phyloP scores from a whole-genome alignment of 2,797 vertebrate species.

The Onychomys leucogaster region DNA sequence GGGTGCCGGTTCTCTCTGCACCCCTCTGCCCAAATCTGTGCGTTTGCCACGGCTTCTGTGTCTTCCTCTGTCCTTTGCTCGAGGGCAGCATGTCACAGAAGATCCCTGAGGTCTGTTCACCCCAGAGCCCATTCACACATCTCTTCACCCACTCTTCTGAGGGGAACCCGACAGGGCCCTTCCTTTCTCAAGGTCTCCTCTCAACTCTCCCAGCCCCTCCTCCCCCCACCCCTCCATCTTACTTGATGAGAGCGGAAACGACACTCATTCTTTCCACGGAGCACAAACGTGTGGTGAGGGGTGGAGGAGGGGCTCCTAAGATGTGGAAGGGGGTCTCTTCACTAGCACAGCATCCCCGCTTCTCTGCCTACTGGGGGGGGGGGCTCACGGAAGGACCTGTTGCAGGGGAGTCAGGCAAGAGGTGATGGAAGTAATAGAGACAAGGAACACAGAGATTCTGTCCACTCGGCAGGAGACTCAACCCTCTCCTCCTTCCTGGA shows the following conservation, averaged over 20 bases:
- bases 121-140: not conserved
- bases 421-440: not conserved
- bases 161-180: not conserved
- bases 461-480: not conserved
- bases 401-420: not conserved
- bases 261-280: fast-evolving
- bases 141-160: not conserved
- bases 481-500: not conserved
- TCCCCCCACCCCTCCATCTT: not conserved
- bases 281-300: fast-evolving
- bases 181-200: not conserved
- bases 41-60: not conserved
- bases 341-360: not conserved
- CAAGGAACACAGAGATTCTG: not conserved
- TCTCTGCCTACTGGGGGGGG: not conserved
- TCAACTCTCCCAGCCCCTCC: too few species aligned
- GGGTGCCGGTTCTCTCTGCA: not conserved
- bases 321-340: not conserved
- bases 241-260: not conserved
- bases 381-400: not conserved
- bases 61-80: not conserved
- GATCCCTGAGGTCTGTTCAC: not conserved
- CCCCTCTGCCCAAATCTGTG: not conserved
- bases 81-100: too few species aligned
- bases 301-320: fast-evolving